phyloP scores from a whole-genome alignment of 2,888 invertebrate species.

The Pediacus dermestoides region DNA sequence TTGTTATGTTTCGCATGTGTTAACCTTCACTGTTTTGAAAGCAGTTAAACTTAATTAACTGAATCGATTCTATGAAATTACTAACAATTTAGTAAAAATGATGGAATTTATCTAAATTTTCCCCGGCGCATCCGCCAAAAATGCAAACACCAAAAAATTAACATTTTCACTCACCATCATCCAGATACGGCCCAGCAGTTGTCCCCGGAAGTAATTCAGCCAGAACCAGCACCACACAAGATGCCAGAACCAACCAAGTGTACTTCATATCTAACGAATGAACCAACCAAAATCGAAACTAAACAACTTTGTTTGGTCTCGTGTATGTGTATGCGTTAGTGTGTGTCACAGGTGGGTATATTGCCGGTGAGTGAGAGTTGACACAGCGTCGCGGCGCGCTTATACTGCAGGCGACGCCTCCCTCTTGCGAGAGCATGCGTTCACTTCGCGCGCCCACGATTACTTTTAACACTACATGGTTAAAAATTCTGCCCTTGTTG shows the following conservation, averaged over 20 bases:
- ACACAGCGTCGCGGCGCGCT: constrained; percentile 38
- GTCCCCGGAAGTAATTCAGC: constrained; percentile 38
- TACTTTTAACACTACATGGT: no score
- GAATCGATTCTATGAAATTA: not conserved
- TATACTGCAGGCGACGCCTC: constrained; percentile 42
- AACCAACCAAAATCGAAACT: constrained; percentile 30
- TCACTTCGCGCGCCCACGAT: constrained; percentile 33
- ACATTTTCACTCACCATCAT: constrained; percentile 43
- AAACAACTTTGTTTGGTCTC: constrained; percentile 2
- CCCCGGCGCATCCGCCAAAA: constrained; percentile 8
- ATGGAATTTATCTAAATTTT: not conserved
- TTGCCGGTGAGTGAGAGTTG: constrained; percentile 37
- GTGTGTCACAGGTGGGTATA: constrained; percentile 32
- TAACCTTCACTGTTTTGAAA: no score
- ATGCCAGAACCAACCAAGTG: constrained; percentile 43
- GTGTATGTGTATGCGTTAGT: constrained; percentile 1
- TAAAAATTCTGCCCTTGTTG: no score
- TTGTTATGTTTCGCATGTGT: no score
- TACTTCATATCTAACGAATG: constrained; percentile 43
- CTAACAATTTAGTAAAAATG: not conserved
- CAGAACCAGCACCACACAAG: constrained; percentile 42
- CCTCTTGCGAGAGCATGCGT: constrained; percentile 33
- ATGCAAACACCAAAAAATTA: constrained; percentile 4
- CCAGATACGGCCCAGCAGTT: constrained; percentile 42
- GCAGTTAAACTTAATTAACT: no score